Evolutionary conservation across 2,888 invertebrate genomes (phyloP), one percentile per base, ranked within the genome.

Genomic region (Drosophila peninsularis): DNA sequence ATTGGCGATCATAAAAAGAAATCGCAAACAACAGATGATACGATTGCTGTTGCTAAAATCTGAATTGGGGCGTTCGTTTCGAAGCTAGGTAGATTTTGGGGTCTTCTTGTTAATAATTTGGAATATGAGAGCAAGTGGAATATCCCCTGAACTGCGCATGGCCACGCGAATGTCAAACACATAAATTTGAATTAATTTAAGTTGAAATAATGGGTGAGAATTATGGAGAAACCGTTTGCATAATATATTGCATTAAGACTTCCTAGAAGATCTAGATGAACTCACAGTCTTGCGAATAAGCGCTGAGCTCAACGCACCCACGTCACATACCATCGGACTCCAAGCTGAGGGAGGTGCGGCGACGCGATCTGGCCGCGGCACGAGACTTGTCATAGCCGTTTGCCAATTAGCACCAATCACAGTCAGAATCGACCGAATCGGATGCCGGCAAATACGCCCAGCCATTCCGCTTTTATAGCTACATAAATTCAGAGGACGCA

Each of bases 301-400:
- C 45, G 19, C 45, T 39, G 55, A 85, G 86, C 82, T 88, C 90
- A 85, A 85, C 90, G 88, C 88, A 75, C 84, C 90, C 86, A 79
- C 89, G 88, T 70, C 70, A 52, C 57, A 70, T 36, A 54, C 24
- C 27, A 11, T 49, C 62, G 62, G 57, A 67, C 57, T 71, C 58
- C 27, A 17, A 47, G 49, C 1, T 39, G 36, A 44, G 53, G 27
- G 47, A 47, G 65, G 57, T 50, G 74, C 19, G 56, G 44, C 45
- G 62, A 37, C 53, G 42, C 52, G 49, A 60, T 47, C 55, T 62
- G 68, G 62, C 62, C 32, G 62, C 54, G 83, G 87, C 86, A 75
- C 83, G 62, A 76, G 64, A 71, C 62, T 62, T 79, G 74, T 78
- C 84, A 77, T 63, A 66, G 75, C 69, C 68, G 49, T 65, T 75